phyloP scores from a whole-genome alignment of 2,888 invertebrate genomes.

The Orthosia gracilis region DNA sequence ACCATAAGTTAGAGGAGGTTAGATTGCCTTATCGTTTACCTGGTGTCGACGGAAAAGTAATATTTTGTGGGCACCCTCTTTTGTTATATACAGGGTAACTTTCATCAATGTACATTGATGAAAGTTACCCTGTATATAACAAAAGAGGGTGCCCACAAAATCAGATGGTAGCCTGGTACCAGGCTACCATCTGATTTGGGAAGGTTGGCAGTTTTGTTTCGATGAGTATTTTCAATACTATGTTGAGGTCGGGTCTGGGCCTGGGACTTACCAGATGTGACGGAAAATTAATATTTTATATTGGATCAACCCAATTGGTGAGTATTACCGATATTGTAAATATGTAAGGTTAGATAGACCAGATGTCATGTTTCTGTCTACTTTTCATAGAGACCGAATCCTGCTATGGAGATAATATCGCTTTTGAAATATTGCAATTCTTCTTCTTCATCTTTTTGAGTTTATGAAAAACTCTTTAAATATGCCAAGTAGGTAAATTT shows the following conservation, averaged over 20 bases:
- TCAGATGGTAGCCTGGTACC: no score
- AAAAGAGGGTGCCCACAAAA: no score
- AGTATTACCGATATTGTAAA: not conserved
- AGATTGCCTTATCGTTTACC: slow-evolving; percentile 42
- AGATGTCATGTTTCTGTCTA: not conserved
- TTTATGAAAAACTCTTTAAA: no score
- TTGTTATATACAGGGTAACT: slow-evolving; percentile 17
- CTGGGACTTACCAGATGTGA: no score
- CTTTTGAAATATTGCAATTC: not conserved
- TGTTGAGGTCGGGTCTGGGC: no score
- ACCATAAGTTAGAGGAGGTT: slow-evolving; percentile 32
- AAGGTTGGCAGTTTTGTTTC: slow-evolving; percentile 6
- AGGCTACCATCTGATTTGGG: not conserved
- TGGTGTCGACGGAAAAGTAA: slow-evolving; percentile 30
- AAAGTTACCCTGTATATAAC: no score
- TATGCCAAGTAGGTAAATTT: no score
- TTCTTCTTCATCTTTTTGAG: no score
- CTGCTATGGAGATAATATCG: not conserved
- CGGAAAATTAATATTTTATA: no score
- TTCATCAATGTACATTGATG: not conserved
- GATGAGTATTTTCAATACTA: not conserved
- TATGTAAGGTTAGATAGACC: not conserved
- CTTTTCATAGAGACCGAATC: not conserved
- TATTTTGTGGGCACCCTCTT: slow-evolving; percentile 51
- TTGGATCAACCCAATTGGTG: not conserved